Percentiles rank a stretch among this genome's conserved stretches.
Conservation (phyloP, 2,888 invertebrate genomes). For the Listrodromus nycthemerus region DNA sequence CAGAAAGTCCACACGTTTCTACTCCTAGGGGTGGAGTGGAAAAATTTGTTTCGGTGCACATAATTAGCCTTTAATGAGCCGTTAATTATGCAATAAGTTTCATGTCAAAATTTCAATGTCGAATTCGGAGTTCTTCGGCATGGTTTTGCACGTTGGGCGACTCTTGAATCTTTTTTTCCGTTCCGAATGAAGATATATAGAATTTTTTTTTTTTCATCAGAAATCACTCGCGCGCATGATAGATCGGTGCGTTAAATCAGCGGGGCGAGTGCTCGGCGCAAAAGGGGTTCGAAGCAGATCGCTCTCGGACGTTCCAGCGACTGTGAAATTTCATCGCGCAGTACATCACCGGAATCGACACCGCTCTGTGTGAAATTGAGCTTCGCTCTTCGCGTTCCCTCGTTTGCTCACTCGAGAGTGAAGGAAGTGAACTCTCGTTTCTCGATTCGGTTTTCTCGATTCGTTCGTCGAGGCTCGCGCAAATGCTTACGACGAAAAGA, state of each 20-base stretch:
- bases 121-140: no score
- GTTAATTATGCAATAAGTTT: no score
- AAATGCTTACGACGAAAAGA: neutral
- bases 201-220: constrained; percentile 51
- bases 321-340: constrained; percentile 62
- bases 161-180: constrained; percentile 18
- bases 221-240: constrained; percentile 63
- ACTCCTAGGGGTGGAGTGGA: no score
- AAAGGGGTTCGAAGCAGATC: constrained; percentile 13
- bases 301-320: constrained; percentile 38
- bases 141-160: constrained; percentile 25
- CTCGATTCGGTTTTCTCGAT: constrained; percentile 25
- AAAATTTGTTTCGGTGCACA: no score
- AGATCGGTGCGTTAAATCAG: constrained; percentile 64
- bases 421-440: constrained; percentile 15
- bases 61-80: no score
- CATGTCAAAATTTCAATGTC: no score
- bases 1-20: no score
- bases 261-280: constrained; percentile 29
- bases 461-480: constrained; percentile 19
- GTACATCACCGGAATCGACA: constrained; percentile 52
- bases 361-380: constrained; percentile 63
- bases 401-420: constrained; percentile 37
- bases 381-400: constrained; percentile 41
- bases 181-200: constrained; percentile 46